phyloP scores from a whole-genome alignment of 2,113 vertebrate species.

The Charina bottae region DNA sequence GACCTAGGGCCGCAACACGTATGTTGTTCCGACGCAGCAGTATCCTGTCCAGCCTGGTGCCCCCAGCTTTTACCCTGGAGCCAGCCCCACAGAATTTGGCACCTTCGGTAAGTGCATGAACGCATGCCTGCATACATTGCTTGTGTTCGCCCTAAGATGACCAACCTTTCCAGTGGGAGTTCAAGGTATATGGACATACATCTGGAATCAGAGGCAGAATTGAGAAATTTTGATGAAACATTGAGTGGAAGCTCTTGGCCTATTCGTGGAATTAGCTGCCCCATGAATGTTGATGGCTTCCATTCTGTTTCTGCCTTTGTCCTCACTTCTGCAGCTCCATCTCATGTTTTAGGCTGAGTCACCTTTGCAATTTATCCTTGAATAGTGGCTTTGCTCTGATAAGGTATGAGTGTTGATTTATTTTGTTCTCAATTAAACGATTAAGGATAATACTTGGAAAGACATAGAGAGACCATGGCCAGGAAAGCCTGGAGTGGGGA shows the following conservation, averaged over 20 bases:
- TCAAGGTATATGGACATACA: not conserved
- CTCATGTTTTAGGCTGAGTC: not conserved
- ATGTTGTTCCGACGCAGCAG: conserved; percentile 91
- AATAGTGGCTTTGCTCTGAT: not conserved
- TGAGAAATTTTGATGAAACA: not conserved
- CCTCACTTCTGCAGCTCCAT: not conserved
- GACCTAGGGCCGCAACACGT: conserved; percentile 87
- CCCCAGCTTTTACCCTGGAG: conserved; percentile 90
- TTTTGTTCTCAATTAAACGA: not conserved
- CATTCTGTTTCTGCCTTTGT: not conserved
- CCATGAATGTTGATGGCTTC: too few species aligned
- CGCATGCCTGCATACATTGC: too few species aligned
- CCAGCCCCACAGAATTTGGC: conserved; percentile 92
- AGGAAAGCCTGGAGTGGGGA: not conserved
- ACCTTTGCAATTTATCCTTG: not conserved
- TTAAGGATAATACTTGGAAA: not conserved
- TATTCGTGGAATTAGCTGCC: not conserved
- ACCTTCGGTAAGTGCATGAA: conserved; percentile 83
- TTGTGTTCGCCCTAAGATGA: not conserved
- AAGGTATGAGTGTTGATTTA: not conserved
- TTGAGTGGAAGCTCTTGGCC: not conserved
- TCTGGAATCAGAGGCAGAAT: not conserved
- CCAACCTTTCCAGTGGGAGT: not conserved
- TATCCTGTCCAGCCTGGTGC: conserved; percentile 90
- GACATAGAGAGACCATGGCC: too few species aligned